Evolutionary conservation across 2,888 invertebrate species (phyloP).

Genomic region (Cephus spinipes): DNA sequence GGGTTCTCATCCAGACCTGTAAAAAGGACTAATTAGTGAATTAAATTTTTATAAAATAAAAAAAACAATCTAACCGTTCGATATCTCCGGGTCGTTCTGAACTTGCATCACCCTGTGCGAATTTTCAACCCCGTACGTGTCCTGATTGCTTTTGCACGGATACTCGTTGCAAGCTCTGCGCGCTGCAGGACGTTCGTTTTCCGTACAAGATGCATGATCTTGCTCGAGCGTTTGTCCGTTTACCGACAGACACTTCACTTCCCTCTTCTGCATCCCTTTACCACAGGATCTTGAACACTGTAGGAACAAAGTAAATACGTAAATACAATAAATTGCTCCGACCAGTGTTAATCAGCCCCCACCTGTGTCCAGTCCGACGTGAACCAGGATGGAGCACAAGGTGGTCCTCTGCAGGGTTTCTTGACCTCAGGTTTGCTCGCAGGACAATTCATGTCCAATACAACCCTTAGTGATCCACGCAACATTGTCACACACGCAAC

Average conservation of each 20-base stretch:
- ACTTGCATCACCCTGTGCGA: conserved; percentile 35
- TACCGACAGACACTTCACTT: conserved; percentile 69
- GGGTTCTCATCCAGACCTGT: conserved; percentile 58
- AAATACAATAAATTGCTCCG: not conserved
- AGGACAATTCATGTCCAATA: conserved; percentile 73
- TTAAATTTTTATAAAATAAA: not conserved
- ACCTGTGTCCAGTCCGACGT: conserved; percentile 82
- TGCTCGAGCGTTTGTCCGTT: conserved; percentile 56
- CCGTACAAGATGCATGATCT: conserved; percentile 67
- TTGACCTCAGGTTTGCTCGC: conserved; percentile 74
- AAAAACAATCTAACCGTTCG: conserved; percentile 24
- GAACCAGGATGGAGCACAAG: conserved; percentile 80
- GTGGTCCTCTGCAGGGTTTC: conserved; percentile 71
- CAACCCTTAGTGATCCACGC: conserved; percentile 71
- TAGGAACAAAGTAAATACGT: conserved; percentile 17
- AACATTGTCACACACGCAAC: conserved; percentile 75
- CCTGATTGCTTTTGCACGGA: conserved; percentile 39
- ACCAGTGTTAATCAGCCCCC: conserved; percentile 26
- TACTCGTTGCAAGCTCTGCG: conserved; percentile 69
- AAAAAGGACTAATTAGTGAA: conserved; percentile 34
- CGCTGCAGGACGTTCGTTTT: conserved; percentile 67
- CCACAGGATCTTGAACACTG: conserved; percentile 73
- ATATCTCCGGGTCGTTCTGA: conserved; percentile 41
- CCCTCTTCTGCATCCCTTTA: conserved; percentile 70
- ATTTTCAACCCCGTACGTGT: conserved; percentile 26